Conservation (phyloP, 2,113 vertebrate genomes). For the Pongo abelii region DNA sequence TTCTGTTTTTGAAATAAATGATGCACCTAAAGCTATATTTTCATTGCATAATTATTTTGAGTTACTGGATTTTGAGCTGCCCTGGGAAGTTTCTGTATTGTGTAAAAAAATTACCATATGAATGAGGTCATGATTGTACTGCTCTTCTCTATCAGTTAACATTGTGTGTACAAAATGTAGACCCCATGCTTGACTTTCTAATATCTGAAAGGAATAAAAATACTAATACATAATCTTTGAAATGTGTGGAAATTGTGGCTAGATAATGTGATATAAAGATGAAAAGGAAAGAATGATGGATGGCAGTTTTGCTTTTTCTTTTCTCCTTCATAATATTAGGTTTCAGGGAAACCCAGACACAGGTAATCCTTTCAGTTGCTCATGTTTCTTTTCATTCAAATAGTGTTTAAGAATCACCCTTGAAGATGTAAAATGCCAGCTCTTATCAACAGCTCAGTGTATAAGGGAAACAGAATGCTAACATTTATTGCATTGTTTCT, state of each 20-base stretch:
- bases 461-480: not conserved
- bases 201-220: conserved; percentile 54
- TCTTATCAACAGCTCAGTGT: not conserved
- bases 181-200: conserved; percentile 41
- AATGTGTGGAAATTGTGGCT: conserved; percentile 38
- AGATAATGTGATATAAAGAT: conserved; percentile 61
- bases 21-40: conserved; percentile 7
- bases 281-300: conserved; percentile 39
- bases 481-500: not conserved
- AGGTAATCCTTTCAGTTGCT: not conserved
- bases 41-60: conserved; percentile 58
- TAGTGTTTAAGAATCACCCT: conserved; percentile 34
- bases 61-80: conserved; percentile 56
- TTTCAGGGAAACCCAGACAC: not conserved
- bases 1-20: conserved; percentile 39
- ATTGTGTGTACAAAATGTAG: conserved; percentile 59
- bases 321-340: conserved; percentile 5
- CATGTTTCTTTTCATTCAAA: conserved; percentile 66
- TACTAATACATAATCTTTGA: conserved; percentile 32
- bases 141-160: conserved; percentile 44
- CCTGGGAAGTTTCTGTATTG: conserved; percentile 51
- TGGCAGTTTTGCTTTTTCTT: not conserved
- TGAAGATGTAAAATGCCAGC: not conserved
- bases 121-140: conserved; percentile 51
- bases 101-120: conserved; percentile 64